Conservation (phyloP, 1,140 invertebrate species). For the Harpegnathos saltator region DNA sequence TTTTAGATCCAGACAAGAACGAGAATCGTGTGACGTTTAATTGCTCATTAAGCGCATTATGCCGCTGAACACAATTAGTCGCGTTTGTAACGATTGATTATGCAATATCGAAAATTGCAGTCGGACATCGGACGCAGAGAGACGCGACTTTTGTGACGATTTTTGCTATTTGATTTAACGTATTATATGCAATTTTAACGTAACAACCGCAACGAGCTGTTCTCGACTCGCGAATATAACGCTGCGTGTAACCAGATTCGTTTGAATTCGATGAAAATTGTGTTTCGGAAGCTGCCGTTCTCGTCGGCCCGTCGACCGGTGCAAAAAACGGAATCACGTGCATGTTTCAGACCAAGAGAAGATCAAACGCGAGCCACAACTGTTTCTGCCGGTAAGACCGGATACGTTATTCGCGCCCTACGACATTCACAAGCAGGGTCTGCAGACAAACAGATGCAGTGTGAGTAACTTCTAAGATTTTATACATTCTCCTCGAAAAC, state of each 20-base stretch:
- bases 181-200: background rate
- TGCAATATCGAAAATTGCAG: background rate
- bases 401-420: conserved; percentile 85
- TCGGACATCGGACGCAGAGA: background rate
- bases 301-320: no score
- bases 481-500: background rate
- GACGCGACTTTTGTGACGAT: background rate
- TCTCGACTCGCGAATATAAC: no score
- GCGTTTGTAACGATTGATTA: background rate
- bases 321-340: conserved; percentile 19
- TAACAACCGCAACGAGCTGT: no score
- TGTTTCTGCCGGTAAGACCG: conserved; percentile 84
- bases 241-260: no score
- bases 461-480: conserved; percentile 75
- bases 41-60: no score
- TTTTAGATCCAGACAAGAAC: no score
- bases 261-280: no score
- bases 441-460: conserved; percentile 84
- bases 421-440: conserved; percentile 84
- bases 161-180: background rate
- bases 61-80: no score
- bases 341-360: conserved; percentile 82
- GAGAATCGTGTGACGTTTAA: no score
- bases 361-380: conserved; percentile 83
- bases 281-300: no score